phyloP scores from a whole-genome alignment of 2,113 vertebrate species.

The Eurystomus gularis region DNA sequence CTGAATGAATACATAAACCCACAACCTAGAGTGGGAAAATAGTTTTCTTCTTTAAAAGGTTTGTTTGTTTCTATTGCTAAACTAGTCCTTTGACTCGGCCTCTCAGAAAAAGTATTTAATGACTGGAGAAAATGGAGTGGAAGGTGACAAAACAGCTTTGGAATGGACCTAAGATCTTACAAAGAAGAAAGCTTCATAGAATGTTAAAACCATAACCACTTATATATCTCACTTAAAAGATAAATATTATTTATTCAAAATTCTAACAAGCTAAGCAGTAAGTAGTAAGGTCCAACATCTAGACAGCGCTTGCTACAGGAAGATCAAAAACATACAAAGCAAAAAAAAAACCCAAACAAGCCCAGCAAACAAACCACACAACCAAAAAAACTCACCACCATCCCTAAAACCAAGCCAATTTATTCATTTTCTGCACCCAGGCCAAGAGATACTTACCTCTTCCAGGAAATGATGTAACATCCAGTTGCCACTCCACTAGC shows the following conservation, averaged over 20 bases:
- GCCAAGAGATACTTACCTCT: conserved; percentile 75
- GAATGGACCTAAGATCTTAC: not conserved
- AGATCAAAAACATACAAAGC: not conserved
- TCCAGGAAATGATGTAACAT: conserved; percentile 90
- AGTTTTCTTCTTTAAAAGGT: not conserved
- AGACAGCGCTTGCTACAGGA: not conserved
- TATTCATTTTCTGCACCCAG: not conserved
- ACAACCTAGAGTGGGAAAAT: not conserved
- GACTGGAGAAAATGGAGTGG: not conserved
- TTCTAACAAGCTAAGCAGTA: not conserved
- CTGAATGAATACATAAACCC: not conserved
- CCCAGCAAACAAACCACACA: not conserved
- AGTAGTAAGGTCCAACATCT: not conserved
- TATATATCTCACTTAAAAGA: not conserved
- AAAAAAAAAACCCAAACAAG: not conserved
- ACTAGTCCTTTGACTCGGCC: not conserved
- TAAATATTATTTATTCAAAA: not conserved
- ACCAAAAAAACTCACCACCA: not conserved
- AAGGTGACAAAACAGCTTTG: not conserved
- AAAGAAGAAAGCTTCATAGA: not conserved
- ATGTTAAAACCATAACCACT: not conserved
- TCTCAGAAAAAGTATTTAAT: not conserved
- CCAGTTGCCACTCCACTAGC: conserved; percentile 86
- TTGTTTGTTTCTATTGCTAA: not conserved
- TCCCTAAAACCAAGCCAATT: not conserved